Conservation (phyloP, 2,797 vertebrate genomes). For the Cottoperca gobio region DNA sequence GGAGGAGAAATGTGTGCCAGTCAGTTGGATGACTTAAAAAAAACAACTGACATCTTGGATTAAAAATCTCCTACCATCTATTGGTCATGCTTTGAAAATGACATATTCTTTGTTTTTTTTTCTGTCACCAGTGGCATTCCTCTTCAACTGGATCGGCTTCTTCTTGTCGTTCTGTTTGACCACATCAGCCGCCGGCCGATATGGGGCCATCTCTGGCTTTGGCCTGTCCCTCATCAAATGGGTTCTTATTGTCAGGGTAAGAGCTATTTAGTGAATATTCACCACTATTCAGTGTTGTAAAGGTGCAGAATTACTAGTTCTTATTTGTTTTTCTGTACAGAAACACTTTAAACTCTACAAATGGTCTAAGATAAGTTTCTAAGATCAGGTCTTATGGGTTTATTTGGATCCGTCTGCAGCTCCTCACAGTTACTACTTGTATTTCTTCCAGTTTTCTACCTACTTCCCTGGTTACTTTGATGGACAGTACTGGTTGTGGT, state of each 20-base stretch:
- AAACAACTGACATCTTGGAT: neutral
- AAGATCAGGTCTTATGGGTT: neutral
- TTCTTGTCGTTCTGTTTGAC: constrained; percentile 99
- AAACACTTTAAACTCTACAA: neutral
- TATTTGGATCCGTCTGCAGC: neutral
- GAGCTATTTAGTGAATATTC: constrained; percentile 30
- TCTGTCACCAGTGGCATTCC: constrained; percentile 92
- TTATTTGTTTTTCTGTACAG: too few species aligned
- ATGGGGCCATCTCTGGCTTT: constrained; percentile 98
- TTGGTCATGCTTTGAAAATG: neutral
- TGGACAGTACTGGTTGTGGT: constrained; percentile 99
- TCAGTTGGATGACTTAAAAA: neutral
- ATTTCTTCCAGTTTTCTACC: constrained; percentile 90
- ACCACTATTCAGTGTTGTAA: neutral
- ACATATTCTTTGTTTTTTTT: neutral
- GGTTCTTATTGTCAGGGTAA: constrained; percentile 98
- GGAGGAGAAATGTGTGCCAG: neutral
- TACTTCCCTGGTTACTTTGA: constrained; percentile 99
- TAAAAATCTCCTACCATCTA: neutral
- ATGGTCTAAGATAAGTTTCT: neutral
- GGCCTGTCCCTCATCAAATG: constrained; percentile 98
- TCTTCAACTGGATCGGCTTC: constrained; percentile 99
- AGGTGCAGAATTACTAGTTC: neutral
- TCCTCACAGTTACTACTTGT: neutral
- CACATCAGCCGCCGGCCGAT: constrained; percentile 95